Percentiles rank a stretch among this genome's conserved stretches.
Evolutionary conservation across 53 echinoderm and acorn worm species (phyloP).

Genomic region (Arbacia lixula): DNA sequence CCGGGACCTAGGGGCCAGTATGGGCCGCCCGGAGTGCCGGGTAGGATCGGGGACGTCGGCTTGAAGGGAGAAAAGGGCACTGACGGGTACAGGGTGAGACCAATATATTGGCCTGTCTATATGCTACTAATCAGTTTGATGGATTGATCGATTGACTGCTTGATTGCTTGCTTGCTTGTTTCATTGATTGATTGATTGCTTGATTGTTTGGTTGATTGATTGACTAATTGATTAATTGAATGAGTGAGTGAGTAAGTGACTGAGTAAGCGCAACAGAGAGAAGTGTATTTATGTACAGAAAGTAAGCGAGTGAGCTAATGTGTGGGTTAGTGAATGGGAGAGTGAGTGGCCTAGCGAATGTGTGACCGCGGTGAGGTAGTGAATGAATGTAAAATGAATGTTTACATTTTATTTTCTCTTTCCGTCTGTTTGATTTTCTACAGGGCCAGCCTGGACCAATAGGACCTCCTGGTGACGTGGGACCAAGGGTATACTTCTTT

Average conservation of each 20-base stretch:
- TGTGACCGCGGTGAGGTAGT: too few species aligned
- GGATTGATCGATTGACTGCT: background rate
- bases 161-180: background rate
- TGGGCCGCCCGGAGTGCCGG: constrained; percentile 59
- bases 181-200: background rate
- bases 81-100: constrained; percentile 38
- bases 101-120: too few species aligned
- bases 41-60: background rate
- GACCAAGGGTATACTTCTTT: constrained; percentile 79
- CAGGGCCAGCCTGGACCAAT: constrained; percentile 65
- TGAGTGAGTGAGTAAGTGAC: background rate
- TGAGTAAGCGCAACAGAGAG: background rate
- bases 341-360: too few species aligned
- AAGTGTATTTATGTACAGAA: background rate
- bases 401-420: background rate
- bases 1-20: constrained; percentile 50
- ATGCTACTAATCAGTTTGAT: background rate
- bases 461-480: constrained; percentile 61
- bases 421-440: background rate
- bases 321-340: too few species aligned
- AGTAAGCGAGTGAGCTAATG: too few species aligned
- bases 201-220: background rate
- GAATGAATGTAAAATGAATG: too few species aligned
- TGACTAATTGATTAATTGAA: background rate
- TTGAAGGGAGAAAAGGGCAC: constrained; percentile 26